A percentile compares a stretch with the other conserved stretches of the same genome.
These are phyloP conservation scores for Acronicta aceris DNA, from an alignment of 2,888 invertebrate genomes.

Conservation along the genomic window DNA sequence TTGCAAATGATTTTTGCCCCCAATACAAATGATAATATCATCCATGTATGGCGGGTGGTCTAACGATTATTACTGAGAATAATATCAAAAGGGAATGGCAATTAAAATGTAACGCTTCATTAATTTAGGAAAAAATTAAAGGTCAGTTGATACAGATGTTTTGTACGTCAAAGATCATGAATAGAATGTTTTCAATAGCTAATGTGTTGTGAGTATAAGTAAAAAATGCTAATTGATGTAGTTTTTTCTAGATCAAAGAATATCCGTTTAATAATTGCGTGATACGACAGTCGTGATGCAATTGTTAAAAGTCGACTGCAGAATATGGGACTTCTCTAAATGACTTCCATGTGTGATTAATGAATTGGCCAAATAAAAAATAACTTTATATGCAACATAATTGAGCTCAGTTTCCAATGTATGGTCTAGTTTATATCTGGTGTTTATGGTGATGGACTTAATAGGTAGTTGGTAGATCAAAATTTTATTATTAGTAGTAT, in stretches of 20 bases:
- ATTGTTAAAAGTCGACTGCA: no score
- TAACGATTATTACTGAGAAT: slow-evolving; percentile 23
- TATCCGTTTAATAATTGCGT: neutral
- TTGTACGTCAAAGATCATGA: slow-evolving; percentile 21
- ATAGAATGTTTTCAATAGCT: slow-evolving; percentile 33
- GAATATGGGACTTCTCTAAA: no score
- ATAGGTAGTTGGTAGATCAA: no score
- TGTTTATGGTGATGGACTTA: no score
- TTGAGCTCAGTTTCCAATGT: no score
- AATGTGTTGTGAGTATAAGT: slow-evolving; percentile 14
- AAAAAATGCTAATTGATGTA: slow-evolving; percentile 24
- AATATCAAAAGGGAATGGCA: slow-evolving; percentile 27
- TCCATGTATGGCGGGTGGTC: slow-evolving; percentile 39
- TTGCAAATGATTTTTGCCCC: slow-evolving; percentile 21
- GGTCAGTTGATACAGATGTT: slow-evolving; percentile 43
- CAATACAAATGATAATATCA: slow-evolving; percentile 13
- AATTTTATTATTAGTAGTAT: no score
- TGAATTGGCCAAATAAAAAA: no score
- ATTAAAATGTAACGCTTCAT: slow-evolving; percentile 55
- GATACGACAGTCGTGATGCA: neutral
- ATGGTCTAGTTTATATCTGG: no score
- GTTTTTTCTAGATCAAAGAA: neutral
- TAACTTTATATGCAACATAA: no score
- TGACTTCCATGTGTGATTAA: no score
- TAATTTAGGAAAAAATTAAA: slow-evolving; percentile 44